Evolutionary conservation across 2,888 invertebrate species (phyloP).

Genomic region (Campoletis raptor): DNA sequence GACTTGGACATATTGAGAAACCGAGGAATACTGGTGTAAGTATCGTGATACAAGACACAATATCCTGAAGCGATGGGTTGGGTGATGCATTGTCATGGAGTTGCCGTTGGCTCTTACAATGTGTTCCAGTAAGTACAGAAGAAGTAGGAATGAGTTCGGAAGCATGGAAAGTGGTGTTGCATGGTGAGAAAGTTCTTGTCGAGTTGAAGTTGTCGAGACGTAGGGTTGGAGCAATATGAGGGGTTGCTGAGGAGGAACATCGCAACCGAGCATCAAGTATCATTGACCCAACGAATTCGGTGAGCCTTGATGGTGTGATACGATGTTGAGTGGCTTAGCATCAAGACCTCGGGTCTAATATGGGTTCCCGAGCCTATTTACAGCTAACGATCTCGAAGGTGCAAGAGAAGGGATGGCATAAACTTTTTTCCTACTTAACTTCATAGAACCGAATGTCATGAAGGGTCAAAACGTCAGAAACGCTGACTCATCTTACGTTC

Average conservation of each 20-base stretch:
- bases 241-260: slow-evolving; percentile 36
- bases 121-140: slow-evolving; percentile 44
- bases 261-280: slow-evolving; percentile 74
- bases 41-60: slow-evolving; percentile 68
- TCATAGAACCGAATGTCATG: neutral
- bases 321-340: slow-evolving; percentile 67
- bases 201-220: neutral
- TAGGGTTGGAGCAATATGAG: slow-evolving; percentile 47
- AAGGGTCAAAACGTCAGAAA: neutral
- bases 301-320: slow-evolving; percentile 80
- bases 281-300: slow-evolving; percentile 78
- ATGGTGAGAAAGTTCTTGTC: neutral
- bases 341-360: slow-evolving; percentile 53
- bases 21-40: slow-evolving; percentile 70
- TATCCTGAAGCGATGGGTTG: slow-evolving; percentile 66
- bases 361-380: slow-evolving; percentile 54
- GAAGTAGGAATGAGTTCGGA: slow-evolving; percentile 55
- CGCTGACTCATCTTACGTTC: slow-evolving; percentile 17
- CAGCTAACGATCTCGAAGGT: slow-evolving; percentile 8
- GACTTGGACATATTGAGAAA: slow-evolving; percentile 70
- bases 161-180: slow-evolving; percentile 51
- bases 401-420: slow-evolving; percentile 18
- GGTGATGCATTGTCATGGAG: slow-evolving; percentile 79
- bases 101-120: slow-evolving; percentile 66
- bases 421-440: slow-evolving; percentile 20